A percentile compares a stretch with the other conserved stretches of the same genome.
Conservation (phyloP, 2,797 vertebrate genomes). For the Rhabdophis nuchalis region DNA sequence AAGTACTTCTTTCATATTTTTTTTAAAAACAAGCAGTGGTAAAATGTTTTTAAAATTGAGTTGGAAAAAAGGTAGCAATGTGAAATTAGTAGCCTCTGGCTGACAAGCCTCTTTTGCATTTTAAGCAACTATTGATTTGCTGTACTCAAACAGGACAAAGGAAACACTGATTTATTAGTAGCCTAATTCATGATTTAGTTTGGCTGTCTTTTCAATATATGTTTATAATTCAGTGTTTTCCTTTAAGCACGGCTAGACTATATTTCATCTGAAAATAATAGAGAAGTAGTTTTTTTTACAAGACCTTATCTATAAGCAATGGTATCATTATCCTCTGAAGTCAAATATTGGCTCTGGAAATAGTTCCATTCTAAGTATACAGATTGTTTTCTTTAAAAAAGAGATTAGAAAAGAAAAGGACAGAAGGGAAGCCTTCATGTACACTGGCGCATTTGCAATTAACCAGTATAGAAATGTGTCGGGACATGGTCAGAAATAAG, state of each 20-base stretch:
- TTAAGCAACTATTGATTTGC: slow-evolving; percentile 37
- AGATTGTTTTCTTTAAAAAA: not conserved
- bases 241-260: slow-evolving; percentile 24
- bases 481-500: not conserved
- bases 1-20: slow-evolving; percentile 32
- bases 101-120: slow-evolving; percentile 37
- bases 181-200: slow-evolving; percentile 6
- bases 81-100: slow-evolving; percentile 35
- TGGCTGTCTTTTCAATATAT: slow-evolving; percentile 4
- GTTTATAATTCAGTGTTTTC: slow-evolving; percentile 8
- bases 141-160: slow-evolving; percentile 11
- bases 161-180: slow-evolving; percentile 25
- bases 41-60: slow-evolving; percentile 43
- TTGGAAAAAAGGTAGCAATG: not conserved
- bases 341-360: not conserved
- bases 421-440: not conserved
- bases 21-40: not conserved
- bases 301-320: not conserved
- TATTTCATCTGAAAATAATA: slow-evolving; percentile 21
- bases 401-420: too few relatives aligned
- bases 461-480: not conserved
- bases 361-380: not conserved
- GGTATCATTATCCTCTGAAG: not conserved
- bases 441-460: not conserved
- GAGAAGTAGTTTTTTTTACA: not conserved